Conservation (phyloP, 1,140 invertebrate genomes). For the Lasioglossum baleicum region DNA sequence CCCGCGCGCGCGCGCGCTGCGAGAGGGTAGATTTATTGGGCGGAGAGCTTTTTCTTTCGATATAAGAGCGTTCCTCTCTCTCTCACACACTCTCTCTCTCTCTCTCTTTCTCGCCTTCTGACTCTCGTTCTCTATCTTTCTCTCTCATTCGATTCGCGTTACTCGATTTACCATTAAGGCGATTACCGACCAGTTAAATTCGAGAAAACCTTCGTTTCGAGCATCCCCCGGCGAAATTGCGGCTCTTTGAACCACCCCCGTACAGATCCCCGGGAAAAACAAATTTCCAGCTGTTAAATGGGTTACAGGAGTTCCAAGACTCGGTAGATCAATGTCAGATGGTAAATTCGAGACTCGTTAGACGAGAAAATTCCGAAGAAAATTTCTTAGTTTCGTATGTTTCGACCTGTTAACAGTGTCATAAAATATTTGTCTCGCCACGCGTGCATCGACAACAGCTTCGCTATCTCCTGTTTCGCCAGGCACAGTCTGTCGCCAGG, state of each 20-base stretch:
- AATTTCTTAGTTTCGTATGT: no score
- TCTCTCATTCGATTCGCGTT: not conserved
- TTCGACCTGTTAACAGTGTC: no score
- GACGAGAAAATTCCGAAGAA: no score
- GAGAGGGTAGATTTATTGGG: slow-evolving; percentile 39
- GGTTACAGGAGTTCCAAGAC: no score
- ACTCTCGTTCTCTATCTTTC: no score
- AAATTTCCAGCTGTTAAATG: no score
- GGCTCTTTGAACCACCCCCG: not conserved
- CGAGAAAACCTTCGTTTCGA: not conserved
- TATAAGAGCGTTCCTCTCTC: slow-evolving; percentile 12
- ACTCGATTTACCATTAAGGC: not conserved
- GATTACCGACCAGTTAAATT: not conserved
- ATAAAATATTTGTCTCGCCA: not conserved
- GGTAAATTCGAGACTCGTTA: no score
- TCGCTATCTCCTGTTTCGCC: not conserved
- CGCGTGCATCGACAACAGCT: not conserved
- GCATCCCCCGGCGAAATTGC: not conserved
- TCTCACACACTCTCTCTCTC: slow-evolving; percentile 4
- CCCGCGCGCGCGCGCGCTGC: not conserved
- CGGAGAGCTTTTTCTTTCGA: slow-evolving; percentile 23
- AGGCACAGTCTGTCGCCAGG: not conserved
- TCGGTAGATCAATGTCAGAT: no score
- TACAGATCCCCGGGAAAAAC: no score
- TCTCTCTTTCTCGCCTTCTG: no score